Percentiles rank a stretch among this genome's conserved stretches.
Evolutionary conservation across 2,113 vertebrate species (phyloP).

Genomic region (Syrmaticus mikado): DNA sequence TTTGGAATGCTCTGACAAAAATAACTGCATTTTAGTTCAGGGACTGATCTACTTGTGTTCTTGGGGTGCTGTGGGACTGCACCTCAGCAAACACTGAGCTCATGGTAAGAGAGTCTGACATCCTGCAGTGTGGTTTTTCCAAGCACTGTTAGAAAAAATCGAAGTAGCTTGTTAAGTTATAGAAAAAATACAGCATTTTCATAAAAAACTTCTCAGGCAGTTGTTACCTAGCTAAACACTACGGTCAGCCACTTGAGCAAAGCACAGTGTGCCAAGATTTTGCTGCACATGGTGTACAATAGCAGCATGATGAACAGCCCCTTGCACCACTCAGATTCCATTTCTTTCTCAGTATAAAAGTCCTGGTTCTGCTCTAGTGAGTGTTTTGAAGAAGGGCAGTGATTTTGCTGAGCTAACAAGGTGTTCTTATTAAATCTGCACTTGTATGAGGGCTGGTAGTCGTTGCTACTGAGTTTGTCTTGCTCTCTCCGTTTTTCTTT

Average conservation of each 20-base stretch:
- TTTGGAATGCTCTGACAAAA: background rate
- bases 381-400: background rate
- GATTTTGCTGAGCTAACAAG: conserved; percentile 1
- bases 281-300: background rate
- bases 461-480: background rate
- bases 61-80: background rate
- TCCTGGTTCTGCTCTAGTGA: background rate
- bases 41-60: background rate
- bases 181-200: background rate
- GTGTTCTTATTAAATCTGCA: background rate
- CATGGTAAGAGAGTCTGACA: background rate
- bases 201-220: background rate
- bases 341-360: background rate
- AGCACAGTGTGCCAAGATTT: background rate
- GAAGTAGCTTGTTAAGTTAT: background rate
- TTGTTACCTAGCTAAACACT: background rate
- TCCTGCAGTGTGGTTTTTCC: background rate
- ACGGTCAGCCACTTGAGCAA: background rate
- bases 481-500: background rate
- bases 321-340: background rate
- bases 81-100: background rate
- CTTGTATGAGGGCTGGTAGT: background rate
- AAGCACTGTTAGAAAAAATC: background rate
- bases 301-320: background rate
- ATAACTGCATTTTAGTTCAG: background rate